A percentile compares a stretch with the other conserved stretches of the same genome.
phyloP scores from a whole-genome alignment of 2,888 invertebrate genomes.

The Lasioglossum calceatum region DNA sequence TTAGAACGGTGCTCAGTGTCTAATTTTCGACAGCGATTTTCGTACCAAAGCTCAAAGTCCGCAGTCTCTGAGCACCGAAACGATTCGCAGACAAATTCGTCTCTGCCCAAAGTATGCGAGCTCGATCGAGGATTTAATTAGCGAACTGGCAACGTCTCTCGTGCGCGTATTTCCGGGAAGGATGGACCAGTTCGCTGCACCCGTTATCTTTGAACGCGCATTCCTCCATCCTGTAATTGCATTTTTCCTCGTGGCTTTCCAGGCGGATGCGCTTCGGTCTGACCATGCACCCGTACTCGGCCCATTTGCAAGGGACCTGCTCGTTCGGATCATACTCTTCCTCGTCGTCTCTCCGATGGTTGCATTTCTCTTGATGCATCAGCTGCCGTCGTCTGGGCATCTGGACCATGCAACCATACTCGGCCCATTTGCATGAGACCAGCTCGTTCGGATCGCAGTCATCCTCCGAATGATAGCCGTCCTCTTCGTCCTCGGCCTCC shows the following conservation, averaged over 20 bases:
- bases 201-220: constrained; percentile 71
- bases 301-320: constrained; percentile 75
- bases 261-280: constrained; percentile 68
- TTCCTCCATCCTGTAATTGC: constrained; percentile 77
- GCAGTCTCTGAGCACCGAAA: background rate
- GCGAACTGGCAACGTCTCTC: constrained; percentile 66
- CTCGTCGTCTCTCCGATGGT: constrained; percentile 72
- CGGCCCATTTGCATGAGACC: constrained; percentile 75
- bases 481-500: constrained; percentile 18
- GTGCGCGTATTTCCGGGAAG: constrained; percentile 67
- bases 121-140: constrained; percentile 17
- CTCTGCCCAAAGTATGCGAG: background rate
- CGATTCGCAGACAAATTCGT: background rate
- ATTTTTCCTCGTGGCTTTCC: constrained; percentile 76
- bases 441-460: constrained; percentile 73
- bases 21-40: background rate
- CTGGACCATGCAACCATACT: constrained; percentile 74
- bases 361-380: constrained; percentile 77
- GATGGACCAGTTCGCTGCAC: constrained; percentile 67
- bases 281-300: constrained; percentile 75
- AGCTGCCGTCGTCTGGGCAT: constrained; percentile 66
- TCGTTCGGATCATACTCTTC: constrained; percentile 71
- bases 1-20: too few species aligned
- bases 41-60: too few species aligned
- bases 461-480: constrained; percentile 22